phyloP scores from a whole-genome alignment of 1,140 invertebrate genomes.

The Sycophaga agraensis region DNA sequence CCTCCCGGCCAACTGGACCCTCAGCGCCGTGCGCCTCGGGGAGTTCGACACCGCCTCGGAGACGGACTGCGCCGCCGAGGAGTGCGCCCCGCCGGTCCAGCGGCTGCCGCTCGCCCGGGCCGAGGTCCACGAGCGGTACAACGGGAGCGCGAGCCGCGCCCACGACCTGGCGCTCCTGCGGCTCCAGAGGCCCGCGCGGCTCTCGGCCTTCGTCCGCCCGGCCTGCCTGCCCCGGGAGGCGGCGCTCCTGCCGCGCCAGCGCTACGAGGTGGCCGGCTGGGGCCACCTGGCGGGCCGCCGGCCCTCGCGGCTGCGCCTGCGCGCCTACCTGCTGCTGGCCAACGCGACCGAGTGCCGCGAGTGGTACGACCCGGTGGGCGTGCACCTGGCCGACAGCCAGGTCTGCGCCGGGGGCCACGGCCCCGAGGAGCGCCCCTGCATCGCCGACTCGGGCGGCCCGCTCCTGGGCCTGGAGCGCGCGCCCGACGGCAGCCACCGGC shows the following conservation, averaged over 20 bases:
- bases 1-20: constrained; percentile 4
- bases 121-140: constrained; percentile 53
- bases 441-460: constrained; percentile 65
- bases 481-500: constrained; percentile 3
- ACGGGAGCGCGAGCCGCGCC: constrained; percentile 32
- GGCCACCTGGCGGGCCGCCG: neutral
- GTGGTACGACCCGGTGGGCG: neutral
- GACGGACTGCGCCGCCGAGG: constrained; percentile 20
- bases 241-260: too few relatives aligned
- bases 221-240: constrained; percentile 12
- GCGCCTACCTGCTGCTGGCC: neutral
- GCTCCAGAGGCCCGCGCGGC: constrained; percentile 47
- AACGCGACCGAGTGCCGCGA: neutral
- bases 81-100: constrained; percentile 38
- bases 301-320: neutral
- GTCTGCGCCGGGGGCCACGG: constrained; percentile 55
- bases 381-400: neutral
- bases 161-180: constrained; percentile 59
- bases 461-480: constrained; percentile 47
- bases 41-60: constrained; percentile 2
- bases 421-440: constrained; percentile 57
- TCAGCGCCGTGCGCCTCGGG: constrained; percentile 1
- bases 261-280: constrained; percentile 19
- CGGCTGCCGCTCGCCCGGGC: constrained; percentile 40
- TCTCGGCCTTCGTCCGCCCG: constrained; percentile 29